A percentile compares a stretch with the other conserved stretches of the same genome.
Evolutionary conservation across 2,888 invertebrate species (phyloP).

Genomic region (Caenorhabditis sp.): DNA sequence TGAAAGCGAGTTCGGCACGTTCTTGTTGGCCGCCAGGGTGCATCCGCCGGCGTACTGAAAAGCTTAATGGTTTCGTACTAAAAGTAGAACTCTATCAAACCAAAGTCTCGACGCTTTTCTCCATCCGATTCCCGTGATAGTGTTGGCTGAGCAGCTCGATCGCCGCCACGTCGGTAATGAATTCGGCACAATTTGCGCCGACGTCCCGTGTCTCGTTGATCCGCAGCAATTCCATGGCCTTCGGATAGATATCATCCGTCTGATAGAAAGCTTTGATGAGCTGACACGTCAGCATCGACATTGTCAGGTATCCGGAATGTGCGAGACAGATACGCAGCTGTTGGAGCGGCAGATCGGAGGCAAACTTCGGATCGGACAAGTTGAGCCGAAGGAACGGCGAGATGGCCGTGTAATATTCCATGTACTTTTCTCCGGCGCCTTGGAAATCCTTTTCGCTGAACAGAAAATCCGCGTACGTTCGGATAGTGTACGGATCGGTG

Average conservation of each 20-base stretch:
- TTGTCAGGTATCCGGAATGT: conserved; percentile 44
- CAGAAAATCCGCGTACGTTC: conserved; percentile 46
- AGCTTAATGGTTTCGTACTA: background rate
- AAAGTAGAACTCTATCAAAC: background rate
- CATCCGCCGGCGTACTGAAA: conserved; percentile 38
- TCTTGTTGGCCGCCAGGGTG: conserved; percentile 35
- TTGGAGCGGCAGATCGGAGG: conserved; percentile 16
- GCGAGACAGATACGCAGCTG: conserved; percentile 33
- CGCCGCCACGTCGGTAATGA: conserved; percentile 22
- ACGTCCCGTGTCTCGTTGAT: conserved; percentile 49
- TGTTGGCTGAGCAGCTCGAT: conserved; percentile 33
- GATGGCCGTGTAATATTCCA: conserved; percentile 41
- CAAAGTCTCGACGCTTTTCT: conserved; percentile 42
- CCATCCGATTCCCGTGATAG: conserved; percentile 36
- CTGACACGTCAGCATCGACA: conserved; percentile 42
- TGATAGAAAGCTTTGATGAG: conserved; percentile 12
- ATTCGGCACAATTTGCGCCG: conserved; percentile 44
- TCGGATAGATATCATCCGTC: conserved; percentile 14
- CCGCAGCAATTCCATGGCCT: conserved; percentile 28
- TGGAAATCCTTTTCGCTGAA: conserved; percentile 43
- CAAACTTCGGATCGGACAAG: background rate
- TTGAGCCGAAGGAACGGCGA: conserved; percentile 5
- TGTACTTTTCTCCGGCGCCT: conserved; percentile 40
- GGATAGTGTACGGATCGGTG: conserved; percentile 24
- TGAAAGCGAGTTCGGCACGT: conserved; percentile 4